Conservation (phyloP, 1,140 invertebrate genomes). For the Brachystomella parvula region DNA sequence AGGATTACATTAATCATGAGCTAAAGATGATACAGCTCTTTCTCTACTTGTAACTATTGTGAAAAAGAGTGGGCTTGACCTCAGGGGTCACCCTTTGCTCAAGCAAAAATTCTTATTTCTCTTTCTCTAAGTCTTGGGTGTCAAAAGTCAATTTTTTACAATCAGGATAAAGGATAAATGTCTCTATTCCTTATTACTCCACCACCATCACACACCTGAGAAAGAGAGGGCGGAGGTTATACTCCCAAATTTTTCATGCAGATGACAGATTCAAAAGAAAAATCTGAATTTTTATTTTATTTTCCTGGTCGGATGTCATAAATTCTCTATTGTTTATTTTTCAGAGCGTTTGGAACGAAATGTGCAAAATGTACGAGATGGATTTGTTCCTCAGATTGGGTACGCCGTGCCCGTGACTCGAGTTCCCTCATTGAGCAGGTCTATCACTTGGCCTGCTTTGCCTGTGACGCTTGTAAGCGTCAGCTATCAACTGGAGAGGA, state of each 20-base stretch:
- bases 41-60: neutral
- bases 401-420: conserved; percentile 56
- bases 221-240: too few relatives aligned
- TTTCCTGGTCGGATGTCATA: neutral
- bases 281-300: neutral
- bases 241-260: neutral
- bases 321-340: conserved; percentile 5
- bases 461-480: conserved; percentile 78
- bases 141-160: too few relatives aligned
- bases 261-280: neutral
- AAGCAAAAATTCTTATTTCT: conserved; percentile 8
- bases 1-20: conserved; percentile 11
- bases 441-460: conserved; percentile 66
- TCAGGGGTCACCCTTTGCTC: neutral
- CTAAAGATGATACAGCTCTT: neutral
- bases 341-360: conserved; percentile 88
- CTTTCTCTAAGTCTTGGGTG: conserved; percentile 1
- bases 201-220: conserved; percentile 1
- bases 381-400: conserved; percentile 93
- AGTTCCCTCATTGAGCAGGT: conserved; percentile 58
- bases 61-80: neutral
- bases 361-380: conserved; percentile 89
- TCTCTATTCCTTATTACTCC: too few relatives aligned
- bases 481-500: conserved; percentile 96
- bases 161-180: too few relatives aligned